phyloP scores from a whole-genome alignment of 2,797 vertebrate species.

The Brachyalestes nurse region DNA sequence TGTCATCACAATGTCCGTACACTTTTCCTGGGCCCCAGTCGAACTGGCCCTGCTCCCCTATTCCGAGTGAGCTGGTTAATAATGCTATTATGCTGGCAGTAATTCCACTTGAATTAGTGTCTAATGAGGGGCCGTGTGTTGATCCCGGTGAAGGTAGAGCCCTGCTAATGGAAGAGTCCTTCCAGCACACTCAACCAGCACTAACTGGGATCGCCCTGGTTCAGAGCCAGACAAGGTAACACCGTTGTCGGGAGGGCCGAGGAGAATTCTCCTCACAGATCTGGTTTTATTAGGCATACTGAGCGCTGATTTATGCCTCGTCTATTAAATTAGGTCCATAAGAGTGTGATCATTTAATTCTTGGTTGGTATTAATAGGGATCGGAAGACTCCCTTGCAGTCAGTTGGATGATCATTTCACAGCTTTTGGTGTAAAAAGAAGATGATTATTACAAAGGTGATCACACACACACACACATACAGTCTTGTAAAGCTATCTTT shows the following conservation, averaged over 20 bases:
- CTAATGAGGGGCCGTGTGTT: slow-evolving; percentile 75
- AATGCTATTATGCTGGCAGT: slow-evolving; percentile 69
- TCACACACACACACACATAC: neutral
- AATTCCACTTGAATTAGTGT: slow-evolving; percentile 71
- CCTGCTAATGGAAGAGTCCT: slow-evolving; percentile 53
- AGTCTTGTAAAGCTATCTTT: neutral
- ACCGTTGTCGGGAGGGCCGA: slow-evolving; percentile 40
- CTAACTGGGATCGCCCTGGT: slow-evolving; percentile 58
- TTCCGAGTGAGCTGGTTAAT: slow-evolving; percentile 59
- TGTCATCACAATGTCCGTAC: neutral
- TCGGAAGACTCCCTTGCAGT: slow-evolving; percentile 19
- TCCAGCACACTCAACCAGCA: slow-evolving; percentile 57
- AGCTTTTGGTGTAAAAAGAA: neutral
- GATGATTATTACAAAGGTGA: neutral
- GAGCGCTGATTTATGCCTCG: slow-evolving; percentile 48
- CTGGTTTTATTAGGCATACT: slow-evolving; percentile 44
- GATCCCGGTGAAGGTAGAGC: slow-evolving; percentile 60
- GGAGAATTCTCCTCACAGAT: slow-evolving; percentile 44
- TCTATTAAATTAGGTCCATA: slow-evolving; percentile 59
- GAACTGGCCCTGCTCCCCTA: neutral
- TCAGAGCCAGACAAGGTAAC: slow-evolving; percentile 56
- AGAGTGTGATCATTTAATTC: slow-evolving; percentile 37
- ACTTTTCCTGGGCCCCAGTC: neutral
- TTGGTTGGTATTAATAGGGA: slow-evolving; percentile 47
- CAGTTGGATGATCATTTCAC: neutral